phyloP scores from a whole-genome alignment of 2,797 vertebrate genomes.

The Xyrichtys novacula region DNA sequence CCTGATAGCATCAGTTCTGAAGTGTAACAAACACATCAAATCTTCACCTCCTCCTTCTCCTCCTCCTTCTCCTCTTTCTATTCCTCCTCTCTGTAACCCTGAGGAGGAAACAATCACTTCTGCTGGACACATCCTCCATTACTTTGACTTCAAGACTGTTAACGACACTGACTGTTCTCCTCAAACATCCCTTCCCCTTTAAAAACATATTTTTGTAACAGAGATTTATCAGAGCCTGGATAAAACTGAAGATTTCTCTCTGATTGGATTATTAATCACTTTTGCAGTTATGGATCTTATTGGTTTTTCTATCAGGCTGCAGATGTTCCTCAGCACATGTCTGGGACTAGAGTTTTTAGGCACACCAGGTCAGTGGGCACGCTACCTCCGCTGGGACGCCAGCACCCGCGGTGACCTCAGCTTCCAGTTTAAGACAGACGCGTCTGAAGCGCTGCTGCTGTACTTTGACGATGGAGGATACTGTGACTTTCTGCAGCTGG shows the following conservation, averaged over 20 bases:
- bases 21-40: constrained; percentile 47
- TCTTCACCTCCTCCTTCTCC: constrained; percentile 14
- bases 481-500: constrained; percentile 97
- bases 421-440: constrained; percentile 95
- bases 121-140: constrained; percentile 58
- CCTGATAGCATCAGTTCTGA: constrained; percentile 39
- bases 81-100: constrained; percentile 13
- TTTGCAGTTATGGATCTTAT: constrained; percentile 85
- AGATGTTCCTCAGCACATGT: constrained; percentile 91
- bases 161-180: constrained; percentile 82
- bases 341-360: constrained; percentile 95
- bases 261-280: constrained; percentile 69
- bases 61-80: neutral
- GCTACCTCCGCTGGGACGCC: constrained; percentile 99
- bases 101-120: constrained; percentile 21
- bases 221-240: constrained; percentile 71
- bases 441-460: constrained; percentile 92
- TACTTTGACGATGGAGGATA: constrained; percentile 98
- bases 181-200: constrained; percentile 60
- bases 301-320: constrained; percentile 90
- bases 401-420: constrained; percentile 96
- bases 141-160: constrained; percentile 83
- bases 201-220: constrained; percentile 75
- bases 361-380: constrained; percentile 95
- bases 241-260: constrained; percentile 61